Conservation (phyloP, 2,888 invertebrate genomes). For the Drosophila histrio region DNA sequence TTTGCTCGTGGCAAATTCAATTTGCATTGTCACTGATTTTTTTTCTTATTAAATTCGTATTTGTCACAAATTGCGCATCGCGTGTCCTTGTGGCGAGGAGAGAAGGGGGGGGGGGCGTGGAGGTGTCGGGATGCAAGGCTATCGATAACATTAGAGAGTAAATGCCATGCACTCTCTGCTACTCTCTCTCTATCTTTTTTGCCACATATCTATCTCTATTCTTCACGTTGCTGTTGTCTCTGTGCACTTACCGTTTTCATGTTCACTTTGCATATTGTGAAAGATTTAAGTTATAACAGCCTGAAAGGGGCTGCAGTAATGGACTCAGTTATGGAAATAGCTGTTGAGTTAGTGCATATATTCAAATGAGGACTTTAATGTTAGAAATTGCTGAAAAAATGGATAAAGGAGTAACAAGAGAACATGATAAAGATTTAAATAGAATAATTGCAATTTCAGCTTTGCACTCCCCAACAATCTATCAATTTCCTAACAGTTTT, state of each 20-base stretch:
- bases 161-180: constrained; percentile 8
- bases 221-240: neutral
- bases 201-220: neutral
- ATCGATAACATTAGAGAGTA: constrained; percentile 28
- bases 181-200: neutral
- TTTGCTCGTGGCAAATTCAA: constrained; percentile 50
- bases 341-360: neutral
- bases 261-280: constrained; percentile 28
- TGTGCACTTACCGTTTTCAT: constrained; percentile 21
- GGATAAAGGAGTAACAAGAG: neutral
- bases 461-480: neutral
- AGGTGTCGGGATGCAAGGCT: neutral
- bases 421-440: neutral
- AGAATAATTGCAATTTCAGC: neutral
- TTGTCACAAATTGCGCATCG: constrained; percentile 27
- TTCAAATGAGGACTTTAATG: neutral
- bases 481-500: neutral
- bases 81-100: constrained; percentile 6
- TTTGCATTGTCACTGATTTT: constrained; percentile 41
- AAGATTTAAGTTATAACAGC: constrained; percentile 21
- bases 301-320: constrained; percentile 13
- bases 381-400: neutral
- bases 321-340: constrained; percentile 11
- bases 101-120: no score
- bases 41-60: constrained; percentile 45